These are phyloP conservation scores for Ormyrus rosae DNA, from an alignment of 2,888 invertebrate species.

Conservation along the genomic window DNA sequence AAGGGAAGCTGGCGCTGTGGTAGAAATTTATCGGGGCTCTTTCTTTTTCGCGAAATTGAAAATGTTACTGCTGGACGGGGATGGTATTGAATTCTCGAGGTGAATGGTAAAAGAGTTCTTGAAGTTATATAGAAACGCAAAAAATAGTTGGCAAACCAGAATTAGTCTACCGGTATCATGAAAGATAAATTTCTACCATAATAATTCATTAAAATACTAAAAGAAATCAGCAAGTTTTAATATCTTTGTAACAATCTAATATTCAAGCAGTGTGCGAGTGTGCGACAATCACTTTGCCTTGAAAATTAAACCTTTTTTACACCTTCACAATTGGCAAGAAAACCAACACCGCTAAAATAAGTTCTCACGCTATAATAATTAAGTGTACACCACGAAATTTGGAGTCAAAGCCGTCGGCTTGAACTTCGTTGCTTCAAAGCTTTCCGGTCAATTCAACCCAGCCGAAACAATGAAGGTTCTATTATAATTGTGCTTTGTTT, in stretches of 20 bases:
- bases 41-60: slow-evolving; percentile 10
- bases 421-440: neutral
- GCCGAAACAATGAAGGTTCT: slow-evolving; percentile 19
- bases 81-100: neutral
- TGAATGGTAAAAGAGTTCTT: neutral
- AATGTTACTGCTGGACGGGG: neutral
- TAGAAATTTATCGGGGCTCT: slow-evolving; percentile 7
- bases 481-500: slow-evolving; percentile 64
- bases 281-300: neutral
- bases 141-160: too few species aligned
- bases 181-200: slow-evolving; percentile 42
- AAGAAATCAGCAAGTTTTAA: neutral
- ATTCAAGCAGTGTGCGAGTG: neutral
- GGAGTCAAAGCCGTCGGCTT: neutral
- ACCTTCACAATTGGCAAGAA: slow-evolving; percentile 2
- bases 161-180: too few species aligned
- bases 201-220: neutral
- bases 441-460: slow-evolving; percentile 39
- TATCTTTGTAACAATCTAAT: slow-evolving; percentile 27
- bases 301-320: neutral
- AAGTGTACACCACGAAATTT: neutral
- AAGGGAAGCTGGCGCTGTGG: neutral
- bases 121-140: neutral
- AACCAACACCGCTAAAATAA: slow-evolving; percentile 25
- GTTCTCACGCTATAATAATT: slow-evolving; percentile 6